These are phyloP conservation scores for Vombatus ursinus DNA, from an alignment of 2,113 vertebrate species.

Conservation along the genomic window DNA sequence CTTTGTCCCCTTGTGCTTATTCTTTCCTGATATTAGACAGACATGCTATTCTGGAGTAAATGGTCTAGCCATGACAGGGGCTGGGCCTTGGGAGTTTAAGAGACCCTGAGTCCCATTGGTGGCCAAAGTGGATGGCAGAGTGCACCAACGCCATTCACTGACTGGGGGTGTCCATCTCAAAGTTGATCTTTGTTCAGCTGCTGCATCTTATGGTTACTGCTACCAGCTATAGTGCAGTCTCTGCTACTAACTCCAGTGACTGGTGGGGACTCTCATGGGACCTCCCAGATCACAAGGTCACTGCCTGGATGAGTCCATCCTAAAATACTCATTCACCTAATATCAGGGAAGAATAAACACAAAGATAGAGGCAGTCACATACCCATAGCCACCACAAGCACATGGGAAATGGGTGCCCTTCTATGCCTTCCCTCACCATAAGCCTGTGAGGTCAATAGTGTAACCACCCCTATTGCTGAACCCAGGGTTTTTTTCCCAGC, in stretches of 20 bases:
- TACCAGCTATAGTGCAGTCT: background rate
- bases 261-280: background rate
- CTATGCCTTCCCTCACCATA: background rate
- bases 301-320: background rate
- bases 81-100: background rate
- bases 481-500: background rate
- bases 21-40: background rate
- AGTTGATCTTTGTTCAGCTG: background rate
- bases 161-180: background rate
- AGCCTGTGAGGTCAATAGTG: background rate
- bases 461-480: background rate
- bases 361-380: background rate
- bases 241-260: background rate
- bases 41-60: background rate
- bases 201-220: background rate
- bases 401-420: background rate
- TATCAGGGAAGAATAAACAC: background rate
- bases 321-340: background rate
- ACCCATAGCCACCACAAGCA: background rate
- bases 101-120: background rate
- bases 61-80: background rate
- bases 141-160: background rate
- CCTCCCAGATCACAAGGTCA: background rate
- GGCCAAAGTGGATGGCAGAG: background rate
- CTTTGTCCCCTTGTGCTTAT: background rate